These are phyloP conservation scores for Drosophila arawakana DNA, from an alignment of 1,140 invertebrate genomes.

Conservation along the genomic window DNA sequence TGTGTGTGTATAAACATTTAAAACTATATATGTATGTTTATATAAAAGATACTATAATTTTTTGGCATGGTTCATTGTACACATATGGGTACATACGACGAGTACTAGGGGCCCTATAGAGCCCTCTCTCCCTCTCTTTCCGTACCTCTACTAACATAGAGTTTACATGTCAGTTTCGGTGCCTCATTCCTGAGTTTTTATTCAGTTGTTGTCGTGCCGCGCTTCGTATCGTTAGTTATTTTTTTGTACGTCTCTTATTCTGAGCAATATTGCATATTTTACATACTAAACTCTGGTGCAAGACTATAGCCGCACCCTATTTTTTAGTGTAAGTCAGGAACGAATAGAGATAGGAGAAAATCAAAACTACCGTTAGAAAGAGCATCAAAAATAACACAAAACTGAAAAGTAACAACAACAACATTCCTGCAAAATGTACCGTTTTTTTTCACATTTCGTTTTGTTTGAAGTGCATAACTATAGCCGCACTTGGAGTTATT, in stretches of 20 bases:
- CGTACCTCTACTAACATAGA: slow-evolving; percentile 16
- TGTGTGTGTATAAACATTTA: slow-evolving; percentile 15
- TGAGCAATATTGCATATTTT: slow-evolving; percentile 30
- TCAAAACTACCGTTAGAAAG: no score
- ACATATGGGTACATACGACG: slow-evolving; percentile 37
- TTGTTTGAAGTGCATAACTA: no score
- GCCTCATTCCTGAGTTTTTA: slow-evolving; percentile 53
- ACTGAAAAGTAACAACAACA: no score
- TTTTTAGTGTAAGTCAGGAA: no score
- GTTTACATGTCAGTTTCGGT: slow-evolving; percentile 50
- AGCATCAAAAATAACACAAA: no score
- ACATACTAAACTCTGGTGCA: no score
- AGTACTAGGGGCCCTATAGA: slow-evolving; percentile 27
- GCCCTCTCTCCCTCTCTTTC: slow-evolving; percentile 35
- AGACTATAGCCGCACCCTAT: no score
- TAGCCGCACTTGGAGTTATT: no score
- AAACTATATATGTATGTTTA: slow-evolving; percentile 5
- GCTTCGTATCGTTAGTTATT: slow-evolving; percentile 61
- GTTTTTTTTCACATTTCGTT: no score
- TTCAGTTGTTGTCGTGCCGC: slow-evolving; percentile 65
- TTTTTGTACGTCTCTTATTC: slow-evolving; percentile 17
- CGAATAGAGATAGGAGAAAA: no score
- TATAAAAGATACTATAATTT: slow-evolving; percentile 36
- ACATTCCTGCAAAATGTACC: no score
- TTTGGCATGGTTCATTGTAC: slow-evolving; percentile 81